These are phyloP conservation scores for Castor canadensis DNA, from an alignment of 2,113 vertebrate species.

Conservation along the genomic window DNA sequence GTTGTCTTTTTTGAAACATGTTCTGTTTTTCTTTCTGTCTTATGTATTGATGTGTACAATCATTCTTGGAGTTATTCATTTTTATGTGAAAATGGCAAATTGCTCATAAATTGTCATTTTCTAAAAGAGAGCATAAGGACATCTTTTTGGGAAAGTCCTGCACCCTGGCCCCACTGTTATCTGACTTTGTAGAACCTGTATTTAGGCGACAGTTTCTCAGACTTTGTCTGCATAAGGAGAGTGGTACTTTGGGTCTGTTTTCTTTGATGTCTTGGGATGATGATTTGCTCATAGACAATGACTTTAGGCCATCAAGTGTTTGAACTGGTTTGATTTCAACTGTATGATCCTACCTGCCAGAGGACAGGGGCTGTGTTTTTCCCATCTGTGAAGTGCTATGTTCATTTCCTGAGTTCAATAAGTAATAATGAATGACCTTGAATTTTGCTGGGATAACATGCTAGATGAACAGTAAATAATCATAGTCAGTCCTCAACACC, in stretches of 20 bases:
- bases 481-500: not conserved
- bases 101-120: constrained; percentile 42
- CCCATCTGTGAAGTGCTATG: constrained; percentile 4
- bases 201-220: not conserved
- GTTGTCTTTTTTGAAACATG: not conserved
- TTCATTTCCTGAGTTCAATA: not conserved
- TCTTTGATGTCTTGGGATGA: constrained; percentile 1
- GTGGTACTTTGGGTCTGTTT: not conserved
- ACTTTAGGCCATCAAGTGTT: not conserved
- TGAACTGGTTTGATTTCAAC: constrained; percentile 37
- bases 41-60: not conserved
- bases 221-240: not conserved
- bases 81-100: constrained; percentile 24
- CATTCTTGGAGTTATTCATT: constrained; percentile 4
- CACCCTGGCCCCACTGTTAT: not conserved
- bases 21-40: constrained; percentile 41
- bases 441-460: not conserved
- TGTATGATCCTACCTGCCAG: not conserved
- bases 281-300: constrained; percentile 29
- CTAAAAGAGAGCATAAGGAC: not conserved
- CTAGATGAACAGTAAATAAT: not conserved
- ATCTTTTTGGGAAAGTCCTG: not conserved
- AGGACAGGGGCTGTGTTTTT: not conserved
- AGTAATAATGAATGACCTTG: not conserved
- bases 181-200: not conserved